These are phyloP conservation scores for Etheostoma perlongum DNA, from an alignment of 2,797 vertebrate genomes.

Conservation along the genomic window DNA sequence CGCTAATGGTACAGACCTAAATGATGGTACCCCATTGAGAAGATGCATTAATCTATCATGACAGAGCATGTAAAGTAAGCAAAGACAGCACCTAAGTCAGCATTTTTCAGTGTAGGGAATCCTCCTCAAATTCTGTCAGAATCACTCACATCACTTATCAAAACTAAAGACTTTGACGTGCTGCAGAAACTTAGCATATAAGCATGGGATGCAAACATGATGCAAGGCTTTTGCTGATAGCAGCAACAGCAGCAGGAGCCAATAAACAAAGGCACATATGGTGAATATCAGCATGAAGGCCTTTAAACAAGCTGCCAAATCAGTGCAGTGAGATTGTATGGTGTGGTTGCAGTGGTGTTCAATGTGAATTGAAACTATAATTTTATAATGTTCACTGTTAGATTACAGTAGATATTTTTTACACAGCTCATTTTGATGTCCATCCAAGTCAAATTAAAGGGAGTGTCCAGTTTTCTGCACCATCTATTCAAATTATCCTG, in stretches of 20 bases:
- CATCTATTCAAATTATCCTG: conserved; percentile 15
- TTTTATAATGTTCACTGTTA: not conserved
- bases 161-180: conserved; percentile 2
- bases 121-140: conserved; percentile 29
- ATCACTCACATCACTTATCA: conserved; percentile 12
- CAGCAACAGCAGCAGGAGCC: not conserved
- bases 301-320: conserved; percentile 5
- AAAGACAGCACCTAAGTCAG: conserved; percentile 29
- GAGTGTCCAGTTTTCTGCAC: conserved; percentile 13
- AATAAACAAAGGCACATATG: conserved; percentile 5
- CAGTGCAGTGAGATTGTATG: not conserved
- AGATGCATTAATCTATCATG: conserved; percentile 41
- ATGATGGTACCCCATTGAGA: conserved; percentile 13
- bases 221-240: not conserved
- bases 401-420: too few relatives aligned
- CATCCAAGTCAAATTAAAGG: conserved; percentile 12
- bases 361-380: not conserved
- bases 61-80: conserved; percentile 9
- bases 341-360: not conserved
- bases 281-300: not conserved
- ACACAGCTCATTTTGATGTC: not conserved
- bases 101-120: conserved; percentile 30
- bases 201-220: not conserved
- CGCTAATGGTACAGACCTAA: conserved; percentile 10
- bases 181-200: not conserved